A percentile compares a stretch with the other conserved stretches of the same genome.
Conservation (phyloP, 2,113 vertebrate genomes). For the Hirundichthys speculiger region DNA sequence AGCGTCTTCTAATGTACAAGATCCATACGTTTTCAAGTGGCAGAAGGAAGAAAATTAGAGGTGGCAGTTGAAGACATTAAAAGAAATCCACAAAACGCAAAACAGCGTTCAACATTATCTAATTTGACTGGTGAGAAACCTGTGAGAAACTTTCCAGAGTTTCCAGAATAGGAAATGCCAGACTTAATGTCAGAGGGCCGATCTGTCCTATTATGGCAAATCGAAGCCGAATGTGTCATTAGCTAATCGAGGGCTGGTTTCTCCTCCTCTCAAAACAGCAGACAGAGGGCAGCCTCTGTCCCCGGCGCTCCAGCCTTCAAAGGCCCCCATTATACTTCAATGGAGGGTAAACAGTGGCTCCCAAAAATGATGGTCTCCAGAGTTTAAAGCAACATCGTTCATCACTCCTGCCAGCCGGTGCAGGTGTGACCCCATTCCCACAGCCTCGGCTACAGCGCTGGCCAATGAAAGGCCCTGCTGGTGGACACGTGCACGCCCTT, state of each 20-base stretch:
- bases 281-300: slow-evolving; percentile 79
- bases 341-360: slow-evolving; percentile 81
- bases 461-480: slow-evolving; percentile 14
- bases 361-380: slow-evolving; percentile 78
- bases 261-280: slow-evolving; percentile 80
- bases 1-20: slow-evolving; percentile 19
- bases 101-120: slow-evolving; percentile 1
- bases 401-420: slow-evolving; percentile 78
- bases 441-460: slow-evolving; percentile 46
- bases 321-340: slow-evolving; percentile 78
- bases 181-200: slow-evolving; percentile 75
- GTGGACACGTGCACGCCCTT: slow-evolving; percentile 22
- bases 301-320: slow-evolving; percentile 74
- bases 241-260: slow-evolving; percentile 82
- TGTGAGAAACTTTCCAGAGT: slow-evolving; percentile 62
- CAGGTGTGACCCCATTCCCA: slow-evolving; percentile 85
- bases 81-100: too few relatives aligned
- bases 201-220: slow-evolving; percentile 84
- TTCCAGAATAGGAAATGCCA: slow-evolving; percentile 68
- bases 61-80: too few relatives aligned
- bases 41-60: background rate
- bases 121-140: slow-evolving; percentile 25
- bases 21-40: background rate
- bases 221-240: slow-evolving; percentile 83
- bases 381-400: slow-evolving; percentile 88